A percentile compares a stretch with the other conserved stretches of the same genome.
phyloP scores from a whole-genome alignment of 1,140 invertebrate genomes.

The Zelostemma sp. region DNA sequence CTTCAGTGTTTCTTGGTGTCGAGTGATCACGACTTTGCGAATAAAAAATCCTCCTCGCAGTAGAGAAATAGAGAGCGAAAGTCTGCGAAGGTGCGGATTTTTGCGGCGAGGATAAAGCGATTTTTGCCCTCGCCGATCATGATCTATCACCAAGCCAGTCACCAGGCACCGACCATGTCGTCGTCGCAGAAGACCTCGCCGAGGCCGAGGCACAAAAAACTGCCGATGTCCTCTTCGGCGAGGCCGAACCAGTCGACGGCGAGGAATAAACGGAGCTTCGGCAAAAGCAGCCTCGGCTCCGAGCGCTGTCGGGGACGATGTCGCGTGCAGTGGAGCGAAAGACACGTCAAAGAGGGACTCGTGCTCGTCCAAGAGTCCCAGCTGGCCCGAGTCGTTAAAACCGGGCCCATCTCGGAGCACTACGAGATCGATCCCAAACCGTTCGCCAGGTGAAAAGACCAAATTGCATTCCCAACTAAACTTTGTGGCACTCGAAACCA shows the following conservation, averaged over 20 bases:
- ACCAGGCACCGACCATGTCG: constrained; percentile 65
- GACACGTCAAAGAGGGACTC: constrained; percentile 67
- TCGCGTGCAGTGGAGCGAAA: constrained; percentile 67
- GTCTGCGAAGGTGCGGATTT: too few species aligned
- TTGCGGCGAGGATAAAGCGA: constrained; percentile 7
- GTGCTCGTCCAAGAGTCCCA: constrained; percentile 66
- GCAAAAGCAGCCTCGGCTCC: constrained; percentile 24
- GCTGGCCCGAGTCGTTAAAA: constrained; percentile 65
- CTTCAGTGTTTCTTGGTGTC: too few species aligned
- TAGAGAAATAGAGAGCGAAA: too few species aligned
- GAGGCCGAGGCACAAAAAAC: constrained; percentile 54
- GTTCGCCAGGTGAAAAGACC: constrained; percentile 68
- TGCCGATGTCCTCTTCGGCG: constrained; percentile 49
- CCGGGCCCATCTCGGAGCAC: constrained; percentile 63
- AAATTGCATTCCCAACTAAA: too few species aligned
- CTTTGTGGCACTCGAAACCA: too few species aligned
- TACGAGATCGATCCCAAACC: constrained; percentile 67
- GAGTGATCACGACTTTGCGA: too few species aligned
- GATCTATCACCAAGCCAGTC: constrained; percentile 61
- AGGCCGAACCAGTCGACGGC: constrained; percentile 34
- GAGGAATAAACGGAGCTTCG: constrained; percentile 36
- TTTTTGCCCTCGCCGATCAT: constrained; percentile 33
- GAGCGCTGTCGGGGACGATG: constrained; percentile 63
- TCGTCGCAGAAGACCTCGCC: constrained; percentile 63
- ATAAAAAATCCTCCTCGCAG: too few species aligned